These are phyloP conservation scores for Catharus bicknelli DNA, from an alignment of 2,113 vertebrate genomes.

Conservation along the genomic window DNA sequence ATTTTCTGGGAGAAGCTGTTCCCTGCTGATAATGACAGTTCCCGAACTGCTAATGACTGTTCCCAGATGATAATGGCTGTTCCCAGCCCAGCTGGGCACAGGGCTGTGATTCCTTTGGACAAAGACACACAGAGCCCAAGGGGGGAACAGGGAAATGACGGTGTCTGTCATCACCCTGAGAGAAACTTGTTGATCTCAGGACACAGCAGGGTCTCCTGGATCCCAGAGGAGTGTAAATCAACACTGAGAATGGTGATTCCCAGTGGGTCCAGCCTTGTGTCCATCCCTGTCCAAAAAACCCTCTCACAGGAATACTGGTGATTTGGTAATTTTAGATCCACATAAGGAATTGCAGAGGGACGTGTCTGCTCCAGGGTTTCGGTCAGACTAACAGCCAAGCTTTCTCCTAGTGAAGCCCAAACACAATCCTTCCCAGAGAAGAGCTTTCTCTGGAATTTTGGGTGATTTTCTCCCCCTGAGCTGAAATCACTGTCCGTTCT, in stretches of 20 bases:
- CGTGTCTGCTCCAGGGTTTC: rapidly evolving
- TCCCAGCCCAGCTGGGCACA: not conserved
- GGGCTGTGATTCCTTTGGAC: not conserved
- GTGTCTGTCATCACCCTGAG: not conserved
- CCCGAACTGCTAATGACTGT: not conserved
- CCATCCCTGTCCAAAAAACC: rapidly evolving
- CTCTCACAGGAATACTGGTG: rapidly evolving
- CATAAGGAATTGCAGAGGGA: rapidly evolving
- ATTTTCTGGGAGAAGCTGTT: not conserved
- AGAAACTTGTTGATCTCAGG: not conserved
- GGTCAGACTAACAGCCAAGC: not conserved
- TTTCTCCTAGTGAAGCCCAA: not conserved
- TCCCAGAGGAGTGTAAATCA: not conserved
- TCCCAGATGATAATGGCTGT: not conserved
- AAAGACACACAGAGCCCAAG: not conserved
- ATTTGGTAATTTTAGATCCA: not conserved
- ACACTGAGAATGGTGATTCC: not conserved
- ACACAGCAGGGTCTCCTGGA: no score
- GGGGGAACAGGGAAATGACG: rapidly evolving
- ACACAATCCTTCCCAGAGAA: no score
- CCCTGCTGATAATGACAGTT: not conserved
- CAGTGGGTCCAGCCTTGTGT: not conserved
- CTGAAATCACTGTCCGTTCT: not conserved
- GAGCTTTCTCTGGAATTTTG: not conserved
- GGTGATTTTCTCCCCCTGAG: not conserved